phyloP scores from a whole-genome alignment of 2,113 vertebrate species.

The Nothobranchius furzeri region DNA sequence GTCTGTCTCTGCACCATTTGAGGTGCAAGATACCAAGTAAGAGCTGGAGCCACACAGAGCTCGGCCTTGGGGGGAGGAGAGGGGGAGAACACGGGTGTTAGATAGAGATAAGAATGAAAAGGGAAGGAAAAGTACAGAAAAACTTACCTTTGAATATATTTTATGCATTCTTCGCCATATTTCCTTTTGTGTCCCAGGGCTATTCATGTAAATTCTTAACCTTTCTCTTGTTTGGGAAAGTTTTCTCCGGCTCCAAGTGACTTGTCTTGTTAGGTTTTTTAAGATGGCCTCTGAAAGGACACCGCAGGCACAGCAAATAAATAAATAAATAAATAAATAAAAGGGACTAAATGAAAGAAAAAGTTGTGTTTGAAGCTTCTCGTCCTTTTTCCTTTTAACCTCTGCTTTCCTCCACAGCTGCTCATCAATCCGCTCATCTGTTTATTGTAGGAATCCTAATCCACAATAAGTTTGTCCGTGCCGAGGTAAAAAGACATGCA shows the following conservation, averaged over 20 bases:
- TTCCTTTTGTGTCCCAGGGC: slow-evolving; percentile 1
- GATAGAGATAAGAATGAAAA: slow-evolving; percentile 36
- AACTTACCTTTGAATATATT: slow-evolving; percentile 17
- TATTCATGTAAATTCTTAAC: slow-evolving; percentile 14
- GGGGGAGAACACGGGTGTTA: slow-evolving; percentile 6
- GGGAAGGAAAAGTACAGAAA: background rate
- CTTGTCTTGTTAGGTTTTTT: slow-evolving; percentile 25
- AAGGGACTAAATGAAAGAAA: slow-evolving; percentile 5
- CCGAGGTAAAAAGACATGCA: slow-evolving; percentile 4
- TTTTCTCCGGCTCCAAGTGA: background rate
- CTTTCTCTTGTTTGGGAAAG: slow-evolving; percentile 1
- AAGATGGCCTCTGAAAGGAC: background rate
- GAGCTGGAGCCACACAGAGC: slow-evolving; percentile 35
- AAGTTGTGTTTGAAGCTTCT: background rate
- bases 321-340: background rate
- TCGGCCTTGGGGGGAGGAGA: slow-evolving; percentile 8
- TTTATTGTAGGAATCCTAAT: background rate
- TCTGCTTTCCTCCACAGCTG: background rate
- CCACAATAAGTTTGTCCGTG: background rate
- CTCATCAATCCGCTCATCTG: background rate
- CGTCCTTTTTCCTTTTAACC: background rate
- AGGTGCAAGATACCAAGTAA: slow-evolving; percentile 54
- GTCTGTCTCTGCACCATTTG: slow-evolving; percentile 62
- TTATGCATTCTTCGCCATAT: background rate
- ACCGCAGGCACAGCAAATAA: background rate